Evolutionary conservation across 1,140 invertebrate genomes (phyloP), one percentile per base, ranked within the genome.

Genomic region (Rhynchophorus ferrugineus): DNA sequence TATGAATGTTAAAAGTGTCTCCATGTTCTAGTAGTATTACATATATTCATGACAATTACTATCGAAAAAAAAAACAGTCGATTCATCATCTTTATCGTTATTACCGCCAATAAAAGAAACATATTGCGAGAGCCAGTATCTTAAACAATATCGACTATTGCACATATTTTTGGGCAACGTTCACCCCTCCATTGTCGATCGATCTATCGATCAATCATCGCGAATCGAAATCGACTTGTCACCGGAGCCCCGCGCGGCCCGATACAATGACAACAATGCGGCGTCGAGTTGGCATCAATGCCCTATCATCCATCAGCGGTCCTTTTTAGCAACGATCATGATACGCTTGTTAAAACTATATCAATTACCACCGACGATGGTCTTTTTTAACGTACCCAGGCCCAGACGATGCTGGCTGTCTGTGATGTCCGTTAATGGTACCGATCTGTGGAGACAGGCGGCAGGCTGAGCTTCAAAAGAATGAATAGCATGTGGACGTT

Each of bases 311-410:
- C 36, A 58, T 58, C 57, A 58, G 49, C 35, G 24, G 19, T 35
- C 44, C n/a, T 51, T 49, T 51, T 51, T 44, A 44, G 42, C 19
- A 13, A 9, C 21, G 29, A 45, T 56, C 49, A 56, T 58, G 57
- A 55, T 58, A 58, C 57, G 57, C 42, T 54, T 52, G 53, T 58
- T 58, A 56, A 55, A 58, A 51, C 43, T 58, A 43, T 58, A 58
- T 58, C 57, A 58, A 58, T 58, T 58, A 41, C 24, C 5, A 11
- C 5, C 24, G 5, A 29, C 24, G 5, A 29, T 11, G 5, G 24
- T 6, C 24, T 11, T 29, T 29, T 29, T 29, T 29, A 29, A 29
- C 24, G 24, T 5, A 29, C 5, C 24, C 5, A 29, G 5, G 24
- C 5, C 24, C 11, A 6, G 24, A 29, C 11, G 24, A n/a, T n/a